Base-by-base conservation (phyloP, 2,888 invertebrate genomes). In the Opisthograptis luteolata region DNA sequence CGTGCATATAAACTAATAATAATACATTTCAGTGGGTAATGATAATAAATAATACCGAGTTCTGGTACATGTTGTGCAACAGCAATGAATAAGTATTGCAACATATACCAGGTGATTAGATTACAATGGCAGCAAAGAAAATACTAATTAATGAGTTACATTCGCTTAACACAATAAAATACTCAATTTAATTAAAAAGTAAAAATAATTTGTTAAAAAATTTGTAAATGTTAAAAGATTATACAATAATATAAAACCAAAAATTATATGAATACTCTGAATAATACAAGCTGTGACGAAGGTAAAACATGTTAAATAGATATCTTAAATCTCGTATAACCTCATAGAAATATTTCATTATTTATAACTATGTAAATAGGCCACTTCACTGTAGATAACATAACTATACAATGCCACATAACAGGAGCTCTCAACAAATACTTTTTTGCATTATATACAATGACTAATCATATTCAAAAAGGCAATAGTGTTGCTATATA, bases 361-460 rank as follows among this genome's bases (percentile, higher is more conserved):
- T 76, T 76, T 79, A 78, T 75, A 70, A 75, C 78, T 76, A 70
- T 65, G 67, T 78, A 77, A 59, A 76, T 87, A 88, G 87, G 87
- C 88, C 88, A 86, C 77, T 78, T 81, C 64, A 70, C 79, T 75
- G 44, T 36, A 27, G 72, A 76, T 75, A 75, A 76, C 64, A 58
- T 74, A 76, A 76, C 72, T 74, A 70, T 74, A 81, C 70, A 76
- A 75, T 61, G 76, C 77, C 76, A 79, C 79, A 73, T 79, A 81
- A 81, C 74, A 77, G 71, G 69, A 79, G 69, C 77, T 73, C 72
- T 76, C 76, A 86, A 87, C 78, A 81, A 80, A 66, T 45, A 76
- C 79, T 78, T 77, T 79, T 81, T 79, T 73, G 78, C 73, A 68
- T 80, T 85, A 86, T 85, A 79, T 85, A 87, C 86, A 87, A 79